Conservation (phyloP, 2,113 vertebrate genomes). For the Syngnathus scovelli region DNA sequence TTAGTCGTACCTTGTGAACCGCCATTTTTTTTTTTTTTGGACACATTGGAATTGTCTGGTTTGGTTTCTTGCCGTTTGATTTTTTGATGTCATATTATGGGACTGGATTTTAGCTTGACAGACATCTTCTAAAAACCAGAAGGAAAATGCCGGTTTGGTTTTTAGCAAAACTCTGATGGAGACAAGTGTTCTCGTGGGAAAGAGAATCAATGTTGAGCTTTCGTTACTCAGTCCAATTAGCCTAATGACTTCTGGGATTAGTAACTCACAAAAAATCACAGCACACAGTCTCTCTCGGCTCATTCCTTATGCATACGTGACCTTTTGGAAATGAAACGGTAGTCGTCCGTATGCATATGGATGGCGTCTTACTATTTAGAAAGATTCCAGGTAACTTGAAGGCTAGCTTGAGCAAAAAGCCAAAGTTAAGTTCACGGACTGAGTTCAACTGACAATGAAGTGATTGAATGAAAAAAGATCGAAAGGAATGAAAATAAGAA, state of each 20-base stretch:
- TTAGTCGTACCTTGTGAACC: background rate
- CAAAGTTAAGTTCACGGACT: background rate
- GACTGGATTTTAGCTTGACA: background rate
- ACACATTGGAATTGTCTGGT: too few relatives aligned
- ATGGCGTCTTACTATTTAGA: conserved; percentile 25
- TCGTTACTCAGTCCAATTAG: conserved; percentile 62
- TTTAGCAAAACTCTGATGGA: conserved; percentile 11
- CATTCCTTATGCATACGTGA: conserved; percentile 20
- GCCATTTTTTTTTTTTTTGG: background rate
- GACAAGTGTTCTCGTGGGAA: conserved; percentile 27
- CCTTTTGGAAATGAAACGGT: background rate
- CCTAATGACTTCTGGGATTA: conserved; percentile 64
- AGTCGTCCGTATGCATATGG: conserved; percentile 12
- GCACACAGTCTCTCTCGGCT: conserved; percentile 1
- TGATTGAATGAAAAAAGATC: background rate
- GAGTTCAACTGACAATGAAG: background rate
- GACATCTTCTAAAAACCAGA: background rate
- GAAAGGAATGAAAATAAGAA: background rate
- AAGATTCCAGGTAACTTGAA: conserved; percentile 10
- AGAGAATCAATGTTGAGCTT: conserved; percentile 54
- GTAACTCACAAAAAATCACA: conserved; percentile 17
- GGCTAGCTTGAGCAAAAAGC: background rate
- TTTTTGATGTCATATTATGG: background rate
- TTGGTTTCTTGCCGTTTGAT: background rate
- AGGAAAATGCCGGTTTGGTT: background rate